Evolutionary conservation across 2,113 vertebrate genomes (phyloP), one percentile per base, ranked within the genome.

Genomic region (cattle (Bos taurus)): DNA sequence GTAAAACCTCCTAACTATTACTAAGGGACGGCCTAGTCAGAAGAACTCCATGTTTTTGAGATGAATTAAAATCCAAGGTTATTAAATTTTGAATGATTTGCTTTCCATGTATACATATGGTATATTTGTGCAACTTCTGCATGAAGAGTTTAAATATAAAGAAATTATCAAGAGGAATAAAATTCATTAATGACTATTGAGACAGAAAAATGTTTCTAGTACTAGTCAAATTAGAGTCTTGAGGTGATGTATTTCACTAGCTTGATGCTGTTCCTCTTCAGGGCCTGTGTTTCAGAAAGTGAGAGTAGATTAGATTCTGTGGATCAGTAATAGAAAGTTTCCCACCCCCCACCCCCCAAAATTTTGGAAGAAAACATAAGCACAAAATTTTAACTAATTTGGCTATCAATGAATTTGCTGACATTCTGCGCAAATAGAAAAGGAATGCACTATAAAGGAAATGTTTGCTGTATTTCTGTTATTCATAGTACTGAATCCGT

Each of bases 401-500:
- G 89, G 26, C 77, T 90, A 2, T 78, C 25, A 54, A 56, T 59
- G 78, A 62, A 80, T 57, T 96, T 71, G 43, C 0, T 33, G 21
- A 3, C 95, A 90, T 94, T 59, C 33, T 56, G 9, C 92, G 26
- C 43, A 95, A 83, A 84, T 60, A 91, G 36, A 97, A 97, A 97
- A 94, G 83, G n/a, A 97, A 71, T 94, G 91, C 91, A 36, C 64
- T n/a, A 2, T 67, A 8, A 36, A 90, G 82, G 96, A 97, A 93
- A 96, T 62, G 95, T 98, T 96, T 97, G 96, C 97, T 98, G 52
- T 98, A 90, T 97, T 97, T 97, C 98, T 98, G 23, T 82, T 94
- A 98, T 67, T 96, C 95, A 7, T 97, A 64, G 97, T 98, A 80
- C 96, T 98, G 87, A 92, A 98, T 98, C 97, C 97, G 96, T 97